Evolutionary conservation across 1,140 invertebrate genomes (phyloP).

Genomic region (Lucilia cuprina): DNA sequence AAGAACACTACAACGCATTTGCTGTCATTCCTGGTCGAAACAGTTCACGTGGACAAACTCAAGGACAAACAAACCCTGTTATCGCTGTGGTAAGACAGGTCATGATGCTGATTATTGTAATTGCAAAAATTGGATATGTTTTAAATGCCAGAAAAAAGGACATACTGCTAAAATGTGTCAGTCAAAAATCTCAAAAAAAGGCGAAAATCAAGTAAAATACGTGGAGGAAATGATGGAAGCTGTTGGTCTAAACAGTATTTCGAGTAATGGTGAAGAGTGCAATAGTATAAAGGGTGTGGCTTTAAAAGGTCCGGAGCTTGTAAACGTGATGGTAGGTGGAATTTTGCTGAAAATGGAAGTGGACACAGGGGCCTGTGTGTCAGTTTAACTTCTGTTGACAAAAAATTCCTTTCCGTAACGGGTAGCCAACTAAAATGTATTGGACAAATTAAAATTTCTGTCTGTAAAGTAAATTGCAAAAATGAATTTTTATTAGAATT

Average conservation of each 20-base stretch:
- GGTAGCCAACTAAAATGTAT: constrained; percentile 12
- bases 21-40: background rate
- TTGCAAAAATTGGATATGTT: constrained; percentile 15
- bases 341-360: no score
- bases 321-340: no score
- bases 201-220: no score
- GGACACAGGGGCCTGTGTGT: no score
- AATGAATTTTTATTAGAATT: background rate
- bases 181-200: background rate
- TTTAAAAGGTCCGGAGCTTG: no score
- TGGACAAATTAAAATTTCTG: constrained; percentile 9
- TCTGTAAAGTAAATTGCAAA: background rate
- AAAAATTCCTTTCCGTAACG: background rate
- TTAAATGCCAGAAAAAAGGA: constrained; percentile 23
- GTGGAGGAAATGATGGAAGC: no score
- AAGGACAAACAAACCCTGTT: background rate
- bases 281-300: no score
- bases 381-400: no score
- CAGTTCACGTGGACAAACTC: background rate
- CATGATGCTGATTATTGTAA: background rate
- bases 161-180: background rate
- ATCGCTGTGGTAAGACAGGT: constrained; percentile 7
- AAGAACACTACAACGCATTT: background rate
- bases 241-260: no score
- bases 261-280: no score